A percentile compares a stretch with the other conserved stretches of the same genome.
Conservation (phyloP, 30 jellyfish, hydroid and myxozoan species). For the Aurelia aurita complex sp. Pacific region DNA sequence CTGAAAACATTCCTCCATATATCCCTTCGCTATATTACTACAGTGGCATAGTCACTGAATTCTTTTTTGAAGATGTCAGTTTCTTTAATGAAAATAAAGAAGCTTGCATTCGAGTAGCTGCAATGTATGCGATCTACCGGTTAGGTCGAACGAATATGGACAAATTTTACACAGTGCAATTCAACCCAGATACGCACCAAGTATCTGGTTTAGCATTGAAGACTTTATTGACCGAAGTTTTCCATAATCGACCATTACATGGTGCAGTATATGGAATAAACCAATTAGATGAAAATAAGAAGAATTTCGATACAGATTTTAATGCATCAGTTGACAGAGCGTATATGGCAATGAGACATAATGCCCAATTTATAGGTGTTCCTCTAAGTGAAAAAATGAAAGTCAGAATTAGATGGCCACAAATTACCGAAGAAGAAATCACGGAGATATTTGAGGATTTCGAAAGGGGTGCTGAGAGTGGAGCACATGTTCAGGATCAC, state of each 20-base stretch:
- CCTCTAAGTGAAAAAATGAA: background rate
- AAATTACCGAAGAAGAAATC: background rate
- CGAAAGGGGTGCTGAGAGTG: too few species aligned
- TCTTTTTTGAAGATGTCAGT: constrained; percentile 16
- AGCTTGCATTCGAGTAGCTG: constrained; percentile 61
- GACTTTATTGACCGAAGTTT: background rate
- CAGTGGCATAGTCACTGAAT: constrained; percentile 42
- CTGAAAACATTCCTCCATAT: background rate
- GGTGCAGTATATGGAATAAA: background rate
- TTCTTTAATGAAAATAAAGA: constrained; percentile 56
- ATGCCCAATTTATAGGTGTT: background rate
- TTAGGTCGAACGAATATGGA: too few species aligned
- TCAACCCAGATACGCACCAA: background rate
- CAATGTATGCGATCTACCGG: constrained; percentile 71
- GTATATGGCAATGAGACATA: background rate
- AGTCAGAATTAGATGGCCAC: background rate
- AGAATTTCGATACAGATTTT: background rate
- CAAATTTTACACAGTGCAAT: background rate
- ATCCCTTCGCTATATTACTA: constrained; percentile 33
- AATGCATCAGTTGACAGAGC: background rate
- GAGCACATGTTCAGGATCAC: too few species aligned
- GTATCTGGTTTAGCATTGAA: background rate
- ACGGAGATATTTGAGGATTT: too few species aligned
- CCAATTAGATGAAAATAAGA: background rate
- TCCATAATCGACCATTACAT: background rate